Conservation (phyloP, 2,888 invertebrate species). For the Brachynemurus nebulosus region DNA sequence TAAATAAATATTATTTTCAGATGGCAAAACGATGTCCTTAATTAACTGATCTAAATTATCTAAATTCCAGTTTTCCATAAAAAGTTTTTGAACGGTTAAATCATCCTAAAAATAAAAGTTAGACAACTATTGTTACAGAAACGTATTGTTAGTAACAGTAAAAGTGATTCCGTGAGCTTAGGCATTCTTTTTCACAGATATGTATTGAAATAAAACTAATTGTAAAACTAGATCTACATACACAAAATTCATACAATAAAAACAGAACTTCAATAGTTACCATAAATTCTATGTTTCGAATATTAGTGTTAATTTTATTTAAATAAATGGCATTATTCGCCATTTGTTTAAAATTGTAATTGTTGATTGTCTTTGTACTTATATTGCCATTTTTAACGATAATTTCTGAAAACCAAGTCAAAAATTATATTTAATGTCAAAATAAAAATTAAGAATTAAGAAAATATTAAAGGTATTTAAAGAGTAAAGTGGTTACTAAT, state of each 20-base stretch:
- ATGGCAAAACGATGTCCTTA: slow-evolving; percentile 30
- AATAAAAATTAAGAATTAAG: background rate
- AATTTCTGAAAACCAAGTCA: background rate
- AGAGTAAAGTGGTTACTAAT: too few relatives aligned
- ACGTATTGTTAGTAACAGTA: too few relatives aligned
- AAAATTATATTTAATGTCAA: background rate
- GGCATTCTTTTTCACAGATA: too few relatives aligned
- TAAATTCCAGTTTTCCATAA: slow-evolving; percentile 27
- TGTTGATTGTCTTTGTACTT: background rate
- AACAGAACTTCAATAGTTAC: background rate
- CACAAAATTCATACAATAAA: background rate
- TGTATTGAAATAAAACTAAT: background rate
- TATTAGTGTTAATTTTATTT: background rate
- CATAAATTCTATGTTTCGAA: background rate
- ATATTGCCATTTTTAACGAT: slow-evolving; percentile 1
- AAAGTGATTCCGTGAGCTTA: too few relatives aligned
- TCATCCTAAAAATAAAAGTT: slow-evolving; percentile 13
- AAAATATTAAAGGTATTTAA: too few relatives aligned
- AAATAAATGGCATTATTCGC: background rate
- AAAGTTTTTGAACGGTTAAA: slow-evolving; percentile 22
- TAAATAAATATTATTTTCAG: slow-evolving; percentile 25
- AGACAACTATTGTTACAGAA: too few relatives aligned
- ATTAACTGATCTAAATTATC: slow-evolving; percentile 28
- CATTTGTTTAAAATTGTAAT: background rate
- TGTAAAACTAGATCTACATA: background rate